Evolutionary conservation across 37 sponge, comb jelly and placozoan species (phyloP), one percentile per base, ranked within the genome.

Genomic region (Chondrosia reniformis): DNA sequence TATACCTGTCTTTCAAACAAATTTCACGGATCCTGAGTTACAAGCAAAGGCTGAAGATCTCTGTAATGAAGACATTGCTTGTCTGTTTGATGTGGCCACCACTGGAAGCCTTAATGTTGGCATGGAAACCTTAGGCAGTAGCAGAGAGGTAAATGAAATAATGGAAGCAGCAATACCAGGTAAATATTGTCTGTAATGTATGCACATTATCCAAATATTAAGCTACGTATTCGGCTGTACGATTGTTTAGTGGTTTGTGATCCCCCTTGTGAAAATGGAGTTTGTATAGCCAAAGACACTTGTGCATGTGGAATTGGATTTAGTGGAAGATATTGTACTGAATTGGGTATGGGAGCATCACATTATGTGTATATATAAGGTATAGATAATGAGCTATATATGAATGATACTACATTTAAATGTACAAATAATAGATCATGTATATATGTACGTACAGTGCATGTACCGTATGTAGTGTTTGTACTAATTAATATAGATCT

Each of bases 31-130:
- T 76, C 74, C 81, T 19, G 62, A 8, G 10, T 43, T 88, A 12
- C 78, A 88, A 42, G 59, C 79, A 19, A 13, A 80, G 76, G 84
- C 89, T 43, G 82, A 67, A 19, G 40, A 22, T 5, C 19, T 84
- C 3, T 88, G 89, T 80, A 62, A 43, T 31, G 61, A 67, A 45
- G 81, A 84, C 37, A 27, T 17, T 0, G 80, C 83, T 21, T 88
- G 89, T 69, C 57, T 76, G 73, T 88, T 46, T 84, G 89, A 88
- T 55, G 75, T 88, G 45, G 89, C 89, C 13, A 73, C 81, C 30
- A 84, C 84, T 19, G 80, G 80, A 10, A 45, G 81, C 30, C 42
- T 79, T 25, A 84, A 88, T 9, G 80, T 88, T 43, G 89, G 89
- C 6, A 1, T 67, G 55, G 40, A 84, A 7, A 88, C 89, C 34